Base-by-base conservation (phyloP, 2,888 invertebrate genomes). In the Taenaris catops region DNA sequence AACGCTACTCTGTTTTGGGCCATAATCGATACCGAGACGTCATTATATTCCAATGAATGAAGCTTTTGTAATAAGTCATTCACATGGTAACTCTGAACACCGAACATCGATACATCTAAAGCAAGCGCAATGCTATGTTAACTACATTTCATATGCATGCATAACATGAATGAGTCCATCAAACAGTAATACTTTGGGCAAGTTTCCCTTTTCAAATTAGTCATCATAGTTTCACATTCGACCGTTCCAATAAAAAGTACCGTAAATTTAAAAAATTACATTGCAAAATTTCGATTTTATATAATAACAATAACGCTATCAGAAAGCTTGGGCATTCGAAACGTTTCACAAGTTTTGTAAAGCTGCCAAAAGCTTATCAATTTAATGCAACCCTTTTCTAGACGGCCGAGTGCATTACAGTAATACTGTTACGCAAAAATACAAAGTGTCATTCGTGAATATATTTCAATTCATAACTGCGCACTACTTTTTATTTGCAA, bases 11-110 rank as follows among this genome's bases (percentile, higher is more conserved):
- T n/a, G n/a, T n/a, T n/a, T n/a, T n/a, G n/a, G n/a, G n/a, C n/a
- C n/a, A n/a, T n/a, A n/a, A n/a, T n/a, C n/a, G n/a, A n/a, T n/a
- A n/a, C n/a, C n/a, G n/a, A n/a, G n/a, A n/a, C n/a, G n/a, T n/a
- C n/a, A n/a, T n/a, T n/a, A n/a, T n/a, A 23, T 19, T 16, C 35
- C 35, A 18, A 44, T 34, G 31, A 41, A 41, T 23, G 12, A 19
- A 18, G 27, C 21, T 32, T 34, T 39, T 39, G 32, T 40, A 29
- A 28, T 24, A 31, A 36, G 34, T 34, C 20, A 39, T 34, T 37
- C 23, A 40, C 32, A 39, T 31, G 21, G 33, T 16, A 35, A 38
- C 33, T n/a, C n/a, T 33, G 16, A 7, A 5, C 8, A 11, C 14
- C 4, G 4, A 19, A 20, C 4, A 25, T n/a, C n/a, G n/a, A n/a